A percentile compares a stretch with the other conserved stretches of the same genome.
Evolutionary conservation across 2,797 vertebrate species (phyloP).

Genomic region (Falco columbarius): DNA sequence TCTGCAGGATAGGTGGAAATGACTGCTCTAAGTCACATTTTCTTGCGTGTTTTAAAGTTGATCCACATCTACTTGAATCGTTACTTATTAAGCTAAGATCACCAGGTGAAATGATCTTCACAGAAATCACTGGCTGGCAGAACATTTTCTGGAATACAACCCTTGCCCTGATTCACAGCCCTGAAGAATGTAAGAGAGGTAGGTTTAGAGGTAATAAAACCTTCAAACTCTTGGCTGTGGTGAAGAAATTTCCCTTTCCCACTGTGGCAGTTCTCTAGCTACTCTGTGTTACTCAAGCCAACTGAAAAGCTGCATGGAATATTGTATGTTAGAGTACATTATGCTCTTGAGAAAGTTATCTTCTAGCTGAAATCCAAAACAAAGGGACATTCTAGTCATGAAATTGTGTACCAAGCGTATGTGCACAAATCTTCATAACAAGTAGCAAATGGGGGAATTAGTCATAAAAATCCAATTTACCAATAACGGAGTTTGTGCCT

Average conservation of each 20-base stretch:
- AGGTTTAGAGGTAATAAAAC: background rate
- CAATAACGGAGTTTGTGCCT: slow-evolving; percentile 8
- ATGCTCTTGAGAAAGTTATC: background rate
- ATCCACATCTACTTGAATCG: background rate
- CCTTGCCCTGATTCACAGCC: background rate
- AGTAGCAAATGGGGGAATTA: background rate
- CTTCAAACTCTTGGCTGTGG: background rate
- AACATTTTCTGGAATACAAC: background rate
- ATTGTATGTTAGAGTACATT: background rate
- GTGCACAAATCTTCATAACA: slow-evolving; percentile 31
- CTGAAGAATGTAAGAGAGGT: background rate
- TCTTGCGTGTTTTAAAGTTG: background rate
- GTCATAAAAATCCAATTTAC: slow-evolving; percentile 22
- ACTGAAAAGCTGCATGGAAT: background rate
- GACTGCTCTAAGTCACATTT: background rate
- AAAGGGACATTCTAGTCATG: background rate
- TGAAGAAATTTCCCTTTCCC: slow-evolving; percentile 20
- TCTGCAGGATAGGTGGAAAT: background rate
- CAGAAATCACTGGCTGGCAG: background rate
- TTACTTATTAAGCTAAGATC: background rate
- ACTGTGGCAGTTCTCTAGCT: background rate
- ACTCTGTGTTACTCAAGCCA: background rate
- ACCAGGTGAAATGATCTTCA: background rate
- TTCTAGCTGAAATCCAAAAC: background rate
- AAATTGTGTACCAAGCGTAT: background rate